Conservation (phyloP, 2,113 vertebrate genomes). For the Vidua chalybeata region DNA sequence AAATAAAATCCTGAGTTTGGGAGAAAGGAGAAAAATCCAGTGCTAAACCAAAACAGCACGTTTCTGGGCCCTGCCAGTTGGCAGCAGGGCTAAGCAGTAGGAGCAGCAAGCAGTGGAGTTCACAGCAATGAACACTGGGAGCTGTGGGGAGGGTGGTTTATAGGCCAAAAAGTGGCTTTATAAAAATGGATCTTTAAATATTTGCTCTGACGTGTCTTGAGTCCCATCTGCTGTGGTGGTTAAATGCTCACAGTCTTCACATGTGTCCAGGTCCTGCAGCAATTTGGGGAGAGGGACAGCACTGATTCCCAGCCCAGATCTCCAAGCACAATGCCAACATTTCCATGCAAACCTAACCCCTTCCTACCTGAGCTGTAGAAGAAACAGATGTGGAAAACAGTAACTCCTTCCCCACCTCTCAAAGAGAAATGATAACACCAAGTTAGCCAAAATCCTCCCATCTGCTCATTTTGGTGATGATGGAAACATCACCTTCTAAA, state of each 20-base stretch:
- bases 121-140: neutral
- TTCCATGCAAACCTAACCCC: neutral
- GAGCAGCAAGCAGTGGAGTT: neutral
- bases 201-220: slow-evolving; percentile 30
- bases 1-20: neutral
- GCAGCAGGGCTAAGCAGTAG: neutral
- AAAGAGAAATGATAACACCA: neutral
- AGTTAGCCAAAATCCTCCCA: neutral
- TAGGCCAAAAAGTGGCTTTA: slow-evolving; percentile 19
- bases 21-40: neutral
- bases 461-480: neutral
- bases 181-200: slow-evolving; percentile 59
- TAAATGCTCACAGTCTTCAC: accelerated
- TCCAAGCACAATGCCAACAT: accelerated
- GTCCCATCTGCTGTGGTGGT: neutral
- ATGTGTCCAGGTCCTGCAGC: accelerated
- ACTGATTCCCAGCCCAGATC: neutral
- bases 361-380: neutral
- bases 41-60: neutral
- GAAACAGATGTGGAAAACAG: neutral
- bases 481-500: neutral
- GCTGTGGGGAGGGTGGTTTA: neutral
- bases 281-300: accelerated
- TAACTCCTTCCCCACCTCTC: neutral
- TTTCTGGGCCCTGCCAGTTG: neutral